A percentile compares a stretch with the other conserved stretches of the same genome.
These are phyloP conservation scores for Ciconia boyciana DNA, from an alignment of 2,113 vertebrate species.

Conservation along the genomic window DNA sequence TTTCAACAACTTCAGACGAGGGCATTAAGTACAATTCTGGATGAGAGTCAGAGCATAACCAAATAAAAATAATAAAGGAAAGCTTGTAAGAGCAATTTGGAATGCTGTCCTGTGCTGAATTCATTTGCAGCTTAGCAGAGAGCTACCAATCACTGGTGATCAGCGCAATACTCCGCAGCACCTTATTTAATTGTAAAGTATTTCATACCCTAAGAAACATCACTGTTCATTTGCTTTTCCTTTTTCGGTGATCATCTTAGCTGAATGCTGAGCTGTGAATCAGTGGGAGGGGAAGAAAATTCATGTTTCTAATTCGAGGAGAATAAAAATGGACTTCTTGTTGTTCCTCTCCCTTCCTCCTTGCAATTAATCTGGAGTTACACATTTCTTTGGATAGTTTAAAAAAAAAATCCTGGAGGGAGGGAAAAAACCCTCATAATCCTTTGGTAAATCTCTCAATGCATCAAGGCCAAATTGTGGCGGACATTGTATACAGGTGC, in stretches of 20 bases:
- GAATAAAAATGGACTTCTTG: constrained; percentile 59
- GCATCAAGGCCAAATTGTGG: not conserved
- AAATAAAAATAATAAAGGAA: constrained; percentile 84
- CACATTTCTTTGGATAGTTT: not conserved
- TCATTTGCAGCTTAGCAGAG: constrained; percentile 77
- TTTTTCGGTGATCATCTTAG: constrained; percentile 73
- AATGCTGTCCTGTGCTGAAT: constrained; percentile 77
- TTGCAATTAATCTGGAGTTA: constrained; percentile 27
- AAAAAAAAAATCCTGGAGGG: not conserved
- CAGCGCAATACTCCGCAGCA: constrained; percentile 57
- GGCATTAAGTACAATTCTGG: constrained; percentile 80
- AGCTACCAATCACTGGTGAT: constrained; percentile 76
- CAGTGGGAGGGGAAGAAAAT: constrained; percentile 74
- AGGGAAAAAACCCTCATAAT: not conserved
- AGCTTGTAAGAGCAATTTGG: constrained; percentile 80
- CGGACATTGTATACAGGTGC: not conserved
- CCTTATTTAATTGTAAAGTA: constrained; percentile 80
- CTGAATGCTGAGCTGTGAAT: constrained; percentile 72
- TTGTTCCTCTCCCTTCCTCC: not conserved
- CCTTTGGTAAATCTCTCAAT: not conserved
- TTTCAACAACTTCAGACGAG: constrained; percentile 78
- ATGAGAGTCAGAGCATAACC: constrained; percentile 81
- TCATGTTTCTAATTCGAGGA: constrained; percentile 70
- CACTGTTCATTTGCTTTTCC: constrained; percentile 71
- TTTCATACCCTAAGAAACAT: constrained; percentile 76